phyloP scores from a whole-genome alignment of 2,113 vertebrate genomes.

The rat (Rattus norvegicus) region GRCr8 NC_086020.1:27648501-27649000 shows the following conservation, averaged over 20 bases:
- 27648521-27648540: background rate
- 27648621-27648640: background rate
- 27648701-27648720: background rate
- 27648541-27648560: background rate
- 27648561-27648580: background rate
- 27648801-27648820: slow-evolving; percentile 55
- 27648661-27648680: slow-evolving; percentile 29
- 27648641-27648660: background rate
- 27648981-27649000: background rate
- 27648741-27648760: background rate
- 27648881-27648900: slow-evolving; percentile 60
- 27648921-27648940: slow-evolving; percentile 81
- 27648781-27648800: slow-evolving; percentile 35
- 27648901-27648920: slow-evolving; percentile 71
- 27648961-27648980: background rate
- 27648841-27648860: slow-evolving; percentile 56
- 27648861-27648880: slow-evolving; percentile 54
- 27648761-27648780: background rate
- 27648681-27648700: background rate
- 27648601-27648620: background rate
- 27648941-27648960: slow-evolving; percentile 48
- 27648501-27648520: slow-evolving; percentile 39
- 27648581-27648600: background rate
- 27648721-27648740: slow-evolving; percentile 34
- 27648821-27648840: slow-evolving; percentile 63